phyloP scores from a whole-genome alignment of 2,888 invertebrate genomes.

The Encarsia formosa region DNA sequence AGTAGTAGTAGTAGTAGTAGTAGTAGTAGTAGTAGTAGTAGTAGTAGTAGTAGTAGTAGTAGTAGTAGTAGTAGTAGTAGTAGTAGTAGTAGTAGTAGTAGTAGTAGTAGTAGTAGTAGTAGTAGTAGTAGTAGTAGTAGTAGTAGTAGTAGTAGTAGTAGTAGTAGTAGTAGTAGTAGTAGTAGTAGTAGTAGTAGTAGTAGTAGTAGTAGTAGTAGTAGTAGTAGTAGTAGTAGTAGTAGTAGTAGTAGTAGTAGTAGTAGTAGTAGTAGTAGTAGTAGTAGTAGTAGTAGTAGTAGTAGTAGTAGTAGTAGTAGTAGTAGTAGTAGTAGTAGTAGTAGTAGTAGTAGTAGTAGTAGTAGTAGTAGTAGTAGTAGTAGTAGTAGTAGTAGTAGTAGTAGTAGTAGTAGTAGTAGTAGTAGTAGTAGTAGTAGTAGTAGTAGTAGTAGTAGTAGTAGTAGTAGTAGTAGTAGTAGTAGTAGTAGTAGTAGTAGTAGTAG shows the following conservation, averaged over 20 bases:
- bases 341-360: neutral
- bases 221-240: neutral
- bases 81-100: conserved; percentile 4
- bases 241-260: neutral
- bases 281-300: neutral
- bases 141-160: neutral
- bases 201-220: neutral
- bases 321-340: neutral
- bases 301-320: neutral
- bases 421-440: neutral
- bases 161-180: neutral
- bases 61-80: conserved; percentile 4
- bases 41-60: conserved; percentile 2
- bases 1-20: conserved; percentile 4
- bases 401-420: neutral
- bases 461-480: neutral
- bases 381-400: neutral
- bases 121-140: neutral
- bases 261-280: neutral
- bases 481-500: neutral
- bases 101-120: conserved; percentile 1
- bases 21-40: conserved; percentile 2
- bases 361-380: neutral
- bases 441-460: conserved; percentile 2
- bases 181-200: neutral